phyloP scores from a whole-genome alignment of 2,888 invertebrate species.

The Gari tellinella region DNA sequence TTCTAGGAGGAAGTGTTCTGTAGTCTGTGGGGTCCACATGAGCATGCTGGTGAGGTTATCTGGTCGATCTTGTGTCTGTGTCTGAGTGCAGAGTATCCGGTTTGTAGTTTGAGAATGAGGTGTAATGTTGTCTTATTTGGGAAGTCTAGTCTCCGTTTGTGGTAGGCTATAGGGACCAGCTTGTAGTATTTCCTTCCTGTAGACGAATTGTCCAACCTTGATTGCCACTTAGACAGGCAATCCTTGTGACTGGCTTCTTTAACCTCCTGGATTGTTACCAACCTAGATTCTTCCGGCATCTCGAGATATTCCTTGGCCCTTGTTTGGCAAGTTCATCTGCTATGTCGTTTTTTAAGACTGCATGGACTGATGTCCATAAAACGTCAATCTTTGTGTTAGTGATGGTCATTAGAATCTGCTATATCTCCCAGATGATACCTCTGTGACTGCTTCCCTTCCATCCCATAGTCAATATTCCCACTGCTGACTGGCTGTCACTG shows the following conservation, averaged over 20 bases:
- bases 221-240: background rate
- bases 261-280: background rate
- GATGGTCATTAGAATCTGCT: background rate
- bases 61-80: too few relatives aligned
- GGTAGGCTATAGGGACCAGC: too few relatives aligned
- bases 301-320: background rate
- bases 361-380: background rate
- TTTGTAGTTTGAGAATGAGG: background rate
- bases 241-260: background rate
- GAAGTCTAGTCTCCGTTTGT: background rate
- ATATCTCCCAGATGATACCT: background rate
- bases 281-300: background rate
- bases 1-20: conserved; percentile 1
- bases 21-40: background rate
- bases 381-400: background rate
- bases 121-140: background rate
- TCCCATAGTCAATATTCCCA: background rate
- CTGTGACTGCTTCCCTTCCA: background rate
- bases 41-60: background rate
- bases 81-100: background rate
- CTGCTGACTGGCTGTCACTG: background rate
- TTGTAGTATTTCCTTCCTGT: too few relatives aligned
- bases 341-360: background rate
- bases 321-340: background rate
- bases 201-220: too few relatives aligned